Evolutionary conservation across 2,797 vertebrate species (phyloP).

Genomic region (Phoxinus dragarum): DNA sequence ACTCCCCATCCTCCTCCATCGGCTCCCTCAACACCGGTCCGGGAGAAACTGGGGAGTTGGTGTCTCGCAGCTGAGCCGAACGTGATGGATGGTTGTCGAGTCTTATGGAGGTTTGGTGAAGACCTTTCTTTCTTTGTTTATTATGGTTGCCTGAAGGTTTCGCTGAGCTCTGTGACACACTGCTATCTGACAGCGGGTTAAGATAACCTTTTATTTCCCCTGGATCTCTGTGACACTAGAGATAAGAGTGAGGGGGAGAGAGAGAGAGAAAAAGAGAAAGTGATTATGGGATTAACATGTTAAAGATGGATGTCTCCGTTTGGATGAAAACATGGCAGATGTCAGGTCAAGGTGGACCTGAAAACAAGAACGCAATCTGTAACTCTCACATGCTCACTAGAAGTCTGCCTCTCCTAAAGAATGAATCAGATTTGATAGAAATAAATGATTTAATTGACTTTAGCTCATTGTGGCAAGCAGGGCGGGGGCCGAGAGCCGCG

Average conservation of each 20-base stretch:
- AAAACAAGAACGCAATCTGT: slow-evolving; percentile 44
- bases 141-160: slow-evolving; percentile 52
- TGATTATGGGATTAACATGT: slow-evolving; percentile 34
- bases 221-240: slow-evolving; percentile 43
- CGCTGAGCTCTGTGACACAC: slow-evolving; percentile 54
- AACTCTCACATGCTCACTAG: slow-evolving; percentile 5
- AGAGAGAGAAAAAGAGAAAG: slow-evolving; percentile 7
- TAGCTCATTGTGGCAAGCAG: not conserved
- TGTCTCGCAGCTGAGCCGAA: not conserved
- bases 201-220: slow-evolving; percentile 60
- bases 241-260: slow-evolving; percentile 42
- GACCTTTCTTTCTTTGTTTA: slow-evolving; percentile 49
- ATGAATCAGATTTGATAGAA: slow-evolving; percentile 18
- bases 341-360: slow-evolving; percentile 60
- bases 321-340: slow-evolving; percentile 38
- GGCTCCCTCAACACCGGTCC: not conserved
- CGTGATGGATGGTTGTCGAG: not conserved
- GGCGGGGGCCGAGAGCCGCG: not conserved
- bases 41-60: not conserved
- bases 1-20: not conserved
- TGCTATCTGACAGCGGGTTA: slow-evolving; percentile 60
- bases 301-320: slow-evolving; percentile 34
- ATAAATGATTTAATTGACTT: not conserved
- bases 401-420: not conserved
- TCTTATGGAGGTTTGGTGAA: slow-evolving; percentile 13